Percentiles rank a stretch among this genome's conserved stretches.
phyloP scores from a whole-genome alignment of 1,140 invertebrate species.

The Melipona quadrifasciata region DNA sequence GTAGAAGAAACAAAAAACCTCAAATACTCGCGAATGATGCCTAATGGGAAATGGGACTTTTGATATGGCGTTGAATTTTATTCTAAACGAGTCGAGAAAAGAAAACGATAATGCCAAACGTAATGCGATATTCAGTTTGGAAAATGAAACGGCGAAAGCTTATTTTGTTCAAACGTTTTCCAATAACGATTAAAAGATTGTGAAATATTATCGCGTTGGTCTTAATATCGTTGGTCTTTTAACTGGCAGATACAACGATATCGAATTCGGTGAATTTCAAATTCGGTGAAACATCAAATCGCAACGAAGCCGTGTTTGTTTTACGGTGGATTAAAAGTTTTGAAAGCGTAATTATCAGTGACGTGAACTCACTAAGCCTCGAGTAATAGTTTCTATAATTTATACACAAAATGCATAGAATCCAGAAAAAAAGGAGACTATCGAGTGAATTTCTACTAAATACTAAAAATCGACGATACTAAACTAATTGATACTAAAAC shows the following conservation, averaged over 20 bases:
- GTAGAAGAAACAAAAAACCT: neutral
- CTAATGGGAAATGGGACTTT: neutral
- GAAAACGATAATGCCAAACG: no score
- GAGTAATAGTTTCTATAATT: neutral
- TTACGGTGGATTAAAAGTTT: neutral
- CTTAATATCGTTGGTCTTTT: neutral
- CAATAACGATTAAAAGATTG: no score
- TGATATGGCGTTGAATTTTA: neutral
- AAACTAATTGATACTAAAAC: no score
- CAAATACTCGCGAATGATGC: neutral
- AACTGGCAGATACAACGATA: neutral
- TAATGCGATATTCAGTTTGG: no score
- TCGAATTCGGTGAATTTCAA: neutral
- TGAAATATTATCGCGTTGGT: neutral
- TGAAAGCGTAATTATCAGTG: neutral
- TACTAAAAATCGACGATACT: no score
- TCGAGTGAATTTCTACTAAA: no score
- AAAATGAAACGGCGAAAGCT: no score
- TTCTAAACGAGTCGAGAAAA: no score
- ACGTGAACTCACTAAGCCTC: no score
- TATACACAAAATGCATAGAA: neutral
- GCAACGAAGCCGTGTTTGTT: neutral
- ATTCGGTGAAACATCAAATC: neutral
- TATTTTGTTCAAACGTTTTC: no score
- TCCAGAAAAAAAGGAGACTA: neutral